These are phyloP conservation scores for Perithous albicinctus DNA, from an alignment of 2,888 invertebrate species.

Conservation along the genomic window DNA sequence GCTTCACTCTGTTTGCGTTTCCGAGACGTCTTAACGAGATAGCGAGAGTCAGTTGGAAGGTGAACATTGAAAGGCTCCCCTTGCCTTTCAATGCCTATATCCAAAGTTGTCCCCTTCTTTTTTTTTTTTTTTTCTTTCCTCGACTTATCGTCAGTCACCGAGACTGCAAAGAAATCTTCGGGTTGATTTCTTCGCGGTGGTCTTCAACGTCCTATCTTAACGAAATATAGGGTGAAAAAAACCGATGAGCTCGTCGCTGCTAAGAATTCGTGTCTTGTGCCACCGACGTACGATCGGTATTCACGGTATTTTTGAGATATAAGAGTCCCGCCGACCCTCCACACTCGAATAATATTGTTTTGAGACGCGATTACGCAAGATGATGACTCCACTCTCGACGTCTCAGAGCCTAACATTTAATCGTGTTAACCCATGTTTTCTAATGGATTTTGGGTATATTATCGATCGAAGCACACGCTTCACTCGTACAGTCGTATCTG, in stretches of 20 bases:
- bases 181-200: constrained; percentile 70
- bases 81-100: background rate
- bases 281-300: constrained; percentile 77
- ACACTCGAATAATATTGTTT: constrained; percentile 29
- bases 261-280: constrained; percentile 78
- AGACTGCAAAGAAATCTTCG: constrained; percentile 50
- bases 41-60: constrained; percentile 12
- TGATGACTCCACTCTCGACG: constrained; percentile 8
- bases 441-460: constrained; percentile 75
- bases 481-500: constrained; percentile 51
- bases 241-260: constrained; percentile 72
- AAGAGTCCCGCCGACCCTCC: background rate
- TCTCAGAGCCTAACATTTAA: constrained; percentile 48
- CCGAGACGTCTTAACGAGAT: constrained; percentile 14
- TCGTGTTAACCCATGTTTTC: constrained; percentile 78
- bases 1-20: constrained; percentile 8
- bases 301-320: constrained; percentile 73
- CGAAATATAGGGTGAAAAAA: constrained; percentile 79
- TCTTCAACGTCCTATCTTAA: constrained; percentile 74
- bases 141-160: constrained; percentile 43
- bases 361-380: constrained; percentile 56
- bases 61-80: constrained; percentile 30
- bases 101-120: too few species aligned
- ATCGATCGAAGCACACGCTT: constrained; percentile 61
- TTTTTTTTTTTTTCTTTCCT: constrained; percentile 9